Conservation (phyloP, 2,888 invertebrate genomes). For the Cyclophora albipunctata region DNA sequence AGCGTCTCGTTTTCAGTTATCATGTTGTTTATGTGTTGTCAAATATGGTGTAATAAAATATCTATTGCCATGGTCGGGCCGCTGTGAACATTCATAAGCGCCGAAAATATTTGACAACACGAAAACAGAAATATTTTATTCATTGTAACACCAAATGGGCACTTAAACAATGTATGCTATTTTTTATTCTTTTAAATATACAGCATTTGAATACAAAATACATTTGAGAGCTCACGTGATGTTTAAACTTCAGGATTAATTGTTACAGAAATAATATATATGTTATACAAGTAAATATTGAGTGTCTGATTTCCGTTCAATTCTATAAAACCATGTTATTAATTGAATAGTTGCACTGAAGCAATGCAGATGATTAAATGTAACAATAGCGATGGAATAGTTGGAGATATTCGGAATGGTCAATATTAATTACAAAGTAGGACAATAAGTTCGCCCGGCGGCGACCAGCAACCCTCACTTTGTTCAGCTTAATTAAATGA, state of each 20-base stretch:
- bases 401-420: constrained; percentile 26
- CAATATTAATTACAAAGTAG: constrained; percentile 53
- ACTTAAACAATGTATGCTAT: too few species aligned
- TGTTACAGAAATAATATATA: too few species aligned
- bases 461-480: constrained; percentile 25
- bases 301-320: too few species aligned
- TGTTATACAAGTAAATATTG: too few species aligned
- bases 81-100: constrained; percentile 23
- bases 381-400: too few species aligned
- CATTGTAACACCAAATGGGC: background rate
- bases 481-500: constrained; percentile 65
- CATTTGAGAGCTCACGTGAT: too few species aligned
- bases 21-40: constrained; percentile 36
- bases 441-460: constrained; percentile 23
- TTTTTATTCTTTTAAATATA: too few species aligned
- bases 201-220: too few species aligned
- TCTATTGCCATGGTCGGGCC: constrained; percentile 25
- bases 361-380: too few species aligned
- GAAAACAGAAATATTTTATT: background rate
- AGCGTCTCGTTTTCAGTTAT: constrained; percentile 27
- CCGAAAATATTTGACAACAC: constrained; percentile 11
- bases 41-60: constrained; percentile 33
- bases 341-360: too few species aligned
- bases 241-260: too few species aligned
- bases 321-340: too few species aligned